phyloP scores from a whole-genome alignment of 2,113 vertebrate genomes.

The Myrmecophaga tridactyla region DNA sequence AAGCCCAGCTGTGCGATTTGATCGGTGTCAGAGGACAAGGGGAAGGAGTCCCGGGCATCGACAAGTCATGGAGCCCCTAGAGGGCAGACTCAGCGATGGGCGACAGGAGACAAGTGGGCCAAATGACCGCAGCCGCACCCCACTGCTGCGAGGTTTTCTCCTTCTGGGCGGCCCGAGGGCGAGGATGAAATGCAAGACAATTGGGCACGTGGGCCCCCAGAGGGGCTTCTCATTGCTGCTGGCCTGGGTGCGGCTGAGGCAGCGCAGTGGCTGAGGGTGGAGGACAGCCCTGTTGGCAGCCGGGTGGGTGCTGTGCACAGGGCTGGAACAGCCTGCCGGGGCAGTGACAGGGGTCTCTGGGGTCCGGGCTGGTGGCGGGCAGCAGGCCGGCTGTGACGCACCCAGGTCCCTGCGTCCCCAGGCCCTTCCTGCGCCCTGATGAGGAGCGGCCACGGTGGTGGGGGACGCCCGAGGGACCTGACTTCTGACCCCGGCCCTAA shows the following conservation, averaged over 20 bases:
- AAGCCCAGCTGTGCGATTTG: not conserved
- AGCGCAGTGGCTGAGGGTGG: not conserved
- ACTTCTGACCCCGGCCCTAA: not conserved
- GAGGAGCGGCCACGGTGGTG: not conserved
- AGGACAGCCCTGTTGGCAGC: too few species aligned
- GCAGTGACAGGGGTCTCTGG: not conserved
- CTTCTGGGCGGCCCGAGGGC: too few species aligned
- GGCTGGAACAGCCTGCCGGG: not conserved
- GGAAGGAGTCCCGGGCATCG: too few species aligned
- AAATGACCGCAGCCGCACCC: not conserved
- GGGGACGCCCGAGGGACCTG: not conserved
- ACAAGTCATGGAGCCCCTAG: too few species aligned
- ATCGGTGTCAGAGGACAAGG: not conserved
- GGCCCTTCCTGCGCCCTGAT: not conserved
- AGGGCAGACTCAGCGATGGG: too few species aligned
- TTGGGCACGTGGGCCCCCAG: too few species aligned
- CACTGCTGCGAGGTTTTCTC: not conserved
- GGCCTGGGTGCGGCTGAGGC: not conserved
- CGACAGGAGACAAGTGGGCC: not conserved
- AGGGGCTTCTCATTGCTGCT: too few species aligned
- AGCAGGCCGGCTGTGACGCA: not conserved
- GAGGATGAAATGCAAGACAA: too few species aligned
- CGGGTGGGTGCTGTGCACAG: not conserved
- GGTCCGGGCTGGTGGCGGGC: not conserved
- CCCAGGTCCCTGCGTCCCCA: too few species aligned